Evolutionary conservation across 2,113 vertebrate species (phyloP).

Genomic region (Emydocephalus ijimae): DNA sequence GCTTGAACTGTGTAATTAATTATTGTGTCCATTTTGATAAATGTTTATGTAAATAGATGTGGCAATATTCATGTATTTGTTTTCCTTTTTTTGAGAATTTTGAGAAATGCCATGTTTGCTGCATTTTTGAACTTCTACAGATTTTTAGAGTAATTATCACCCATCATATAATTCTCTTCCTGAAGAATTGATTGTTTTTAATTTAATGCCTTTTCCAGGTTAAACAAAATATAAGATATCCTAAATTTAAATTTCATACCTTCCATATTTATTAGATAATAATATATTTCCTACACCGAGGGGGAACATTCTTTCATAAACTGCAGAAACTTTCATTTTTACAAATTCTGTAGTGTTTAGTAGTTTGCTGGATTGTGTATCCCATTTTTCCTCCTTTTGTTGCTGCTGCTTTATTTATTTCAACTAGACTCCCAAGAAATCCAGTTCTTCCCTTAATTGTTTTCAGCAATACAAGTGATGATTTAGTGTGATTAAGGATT

Average conservation of each 20-base stretch:
- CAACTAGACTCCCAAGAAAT: not conserved
- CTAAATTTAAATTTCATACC: not conserved
- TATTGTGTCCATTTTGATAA: conserved; percentile 39
- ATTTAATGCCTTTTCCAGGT: not conserved
- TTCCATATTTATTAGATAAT: not conserved
- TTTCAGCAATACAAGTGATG: not conserved
- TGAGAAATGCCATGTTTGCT: conserved; percentile 37
- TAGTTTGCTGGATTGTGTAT: not conserved
- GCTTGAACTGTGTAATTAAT: conserved; percentile 62
- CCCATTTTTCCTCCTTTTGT: not conserved
- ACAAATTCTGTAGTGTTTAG: not conserved
- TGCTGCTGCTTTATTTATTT: not conserved
- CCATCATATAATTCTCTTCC: not conserved
- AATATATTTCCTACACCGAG: not conserved
- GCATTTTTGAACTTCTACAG: conserved; percentile 20
- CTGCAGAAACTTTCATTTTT: not conserved
- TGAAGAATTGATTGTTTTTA: not conserved
- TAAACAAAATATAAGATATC: not conserved
- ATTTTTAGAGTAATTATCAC: not conserved
- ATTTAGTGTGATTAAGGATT: not conserved
- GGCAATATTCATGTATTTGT: conserved; percentile 24
- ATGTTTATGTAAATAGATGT: conserved; percentile 35
- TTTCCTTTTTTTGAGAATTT: conserved; percentile 24
- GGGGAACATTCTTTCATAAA: not conserved
- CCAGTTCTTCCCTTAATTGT: not conserved